Evolutionary conservation across 1,140 invertebrate species (phyloP).

Genomic region (Ips typographus): DNA sequence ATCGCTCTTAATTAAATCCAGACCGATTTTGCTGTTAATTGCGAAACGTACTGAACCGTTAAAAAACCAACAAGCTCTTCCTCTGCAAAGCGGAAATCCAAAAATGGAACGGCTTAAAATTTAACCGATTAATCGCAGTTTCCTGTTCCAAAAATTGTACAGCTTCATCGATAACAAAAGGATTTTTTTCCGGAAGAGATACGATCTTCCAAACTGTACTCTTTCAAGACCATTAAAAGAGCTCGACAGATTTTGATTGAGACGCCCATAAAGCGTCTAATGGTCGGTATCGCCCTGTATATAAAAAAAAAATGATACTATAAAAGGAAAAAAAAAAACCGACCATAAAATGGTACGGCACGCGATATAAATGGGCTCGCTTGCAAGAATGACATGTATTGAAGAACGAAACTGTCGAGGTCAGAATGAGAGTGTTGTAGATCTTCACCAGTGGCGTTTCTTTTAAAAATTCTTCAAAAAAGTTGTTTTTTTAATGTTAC

Average conservation of each 20-base stretch:
- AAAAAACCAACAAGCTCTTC: not conserved
- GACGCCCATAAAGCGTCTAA: conserved; percentile 21
- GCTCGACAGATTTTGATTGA: conserved; percentile 24
- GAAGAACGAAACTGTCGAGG: conserved; percentile 28
- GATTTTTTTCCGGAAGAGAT: not conserved
- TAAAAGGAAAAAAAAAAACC: conserved; percentile 20
- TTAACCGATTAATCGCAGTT: not conserved
- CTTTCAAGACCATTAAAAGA: conserved; percentile 17
- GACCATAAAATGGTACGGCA: conserved; percentile 29
- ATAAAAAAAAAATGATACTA: conserved; percentile 6
- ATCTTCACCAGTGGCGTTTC: conserved; percentile 4
- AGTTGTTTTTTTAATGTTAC: no score
- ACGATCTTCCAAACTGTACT: conserved; percentile 12
- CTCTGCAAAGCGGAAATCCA: not conserved
- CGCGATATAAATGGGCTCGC: conserved; percentile 30
- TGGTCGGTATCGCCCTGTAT: conserved; percentile 8
- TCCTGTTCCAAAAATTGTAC: not conserved
- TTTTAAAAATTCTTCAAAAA: not conserved
- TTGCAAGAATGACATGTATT: conserved; percentile 33
- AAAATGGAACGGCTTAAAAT: not conserved
- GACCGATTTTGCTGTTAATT: not conserved
- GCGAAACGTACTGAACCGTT: not conserved
- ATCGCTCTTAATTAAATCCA: no score
- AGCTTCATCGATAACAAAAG: not conserved
- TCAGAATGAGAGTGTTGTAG: conserved; percentile 18